phyloP scores from a whole-genome alignment of 2,888 invertebrate genomes.

The Steinernema hermaphroditum region DNA sequence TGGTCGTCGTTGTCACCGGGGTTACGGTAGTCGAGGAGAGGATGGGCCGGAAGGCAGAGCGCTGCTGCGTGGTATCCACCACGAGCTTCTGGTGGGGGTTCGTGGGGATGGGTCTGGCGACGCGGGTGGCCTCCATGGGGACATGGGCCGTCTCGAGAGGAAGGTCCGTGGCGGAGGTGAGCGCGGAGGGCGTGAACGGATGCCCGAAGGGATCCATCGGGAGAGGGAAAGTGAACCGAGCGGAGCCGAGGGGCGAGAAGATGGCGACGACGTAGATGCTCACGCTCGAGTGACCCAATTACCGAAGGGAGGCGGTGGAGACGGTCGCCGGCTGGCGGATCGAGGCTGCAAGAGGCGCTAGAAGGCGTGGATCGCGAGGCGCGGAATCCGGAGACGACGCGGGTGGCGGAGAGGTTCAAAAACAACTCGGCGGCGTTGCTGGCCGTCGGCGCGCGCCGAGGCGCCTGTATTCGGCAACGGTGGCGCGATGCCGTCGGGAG shows the following conservation, averaged over 20 bases:
- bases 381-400: neutral
- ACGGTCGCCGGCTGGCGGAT: neutral
- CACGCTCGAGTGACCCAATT: constrained; percentile 29
- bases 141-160: too few relatives aligned
- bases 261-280: constrained; percentile 20
- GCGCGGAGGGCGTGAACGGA: neutral
- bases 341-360: constrained; percentile 9
- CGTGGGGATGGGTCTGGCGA: neutral
- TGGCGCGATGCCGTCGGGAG: constrained; percentile 14
- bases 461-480: constrained; percentile 20
- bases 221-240: neutral
- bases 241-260: constrained; percentile 5
- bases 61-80: neutral
- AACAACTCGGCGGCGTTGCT: neutral
- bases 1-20: neutral
- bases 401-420: neutral
- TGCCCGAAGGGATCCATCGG: constrained; percentile 25
- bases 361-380: neutral
- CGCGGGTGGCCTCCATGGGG: neutral
- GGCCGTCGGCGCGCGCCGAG: neutral
- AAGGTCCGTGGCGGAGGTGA: constrained; percentile 15
- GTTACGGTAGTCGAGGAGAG: constrained; percentile 15
- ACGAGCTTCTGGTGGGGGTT: neutral
- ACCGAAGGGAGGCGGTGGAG: constrained; percentile 27
- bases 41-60: constrained; percentile 21